Percentiles rank a stretch among this genome's conserved stretches.
phyloP scores from a whole-genome alignment of 2,888 invertebrate genomes.

The Neoaliturus tenellus region DNA sequence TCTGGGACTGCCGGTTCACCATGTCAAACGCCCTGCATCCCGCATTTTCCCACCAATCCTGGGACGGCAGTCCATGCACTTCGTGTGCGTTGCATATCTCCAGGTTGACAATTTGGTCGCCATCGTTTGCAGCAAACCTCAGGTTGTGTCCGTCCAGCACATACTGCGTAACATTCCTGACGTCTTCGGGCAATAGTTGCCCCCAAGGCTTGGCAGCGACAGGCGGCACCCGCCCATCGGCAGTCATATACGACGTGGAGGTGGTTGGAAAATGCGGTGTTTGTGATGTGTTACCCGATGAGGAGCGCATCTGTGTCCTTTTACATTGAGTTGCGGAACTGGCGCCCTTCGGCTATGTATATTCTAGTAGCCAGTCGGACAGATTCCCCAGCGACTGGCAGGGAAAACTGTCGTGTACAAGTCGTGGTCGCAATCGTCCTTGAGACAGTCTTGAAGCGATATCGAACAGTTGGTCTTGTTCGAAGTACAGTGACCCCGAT shows the following conservation, averaged over 20 bases:
- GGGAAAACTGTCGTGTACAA: too few species aligned
- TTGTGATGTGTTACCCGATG: neutral
- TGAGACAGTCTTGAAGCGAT: too few species aligned
- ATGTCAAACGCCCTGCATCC: neutral
- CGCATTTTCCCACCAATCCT: neutral
- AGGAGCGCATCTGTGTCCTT: too few species aligned
- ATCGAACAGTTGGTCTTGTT: too few species aligned
- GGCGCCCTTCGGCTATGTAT: too few species aligned
- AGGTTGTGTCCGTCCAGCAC: neutral
- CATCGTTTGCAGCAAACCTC: neutral
- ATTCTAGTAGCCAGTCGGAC: too few species aligned
- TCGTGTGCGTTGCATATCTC: neutral
- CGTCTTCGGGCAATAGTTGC: neutral
- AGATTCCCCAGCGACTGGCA: too few species aligned
- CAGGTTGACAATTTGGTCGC: neutral
- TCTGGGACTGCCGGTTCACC: neutral
- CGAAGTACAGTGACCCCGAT: too few species aligned
- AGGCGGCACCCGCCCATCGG: neutral
- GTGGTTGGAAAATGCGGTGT: neutral
- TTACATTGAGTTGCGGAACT: too few species aligned
- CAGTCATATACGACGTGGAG: conserved; percentile 3
- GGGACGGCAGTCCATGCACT: neutral
- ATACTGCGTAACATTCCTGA: neutral
- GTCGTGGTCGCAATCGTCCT: too few species aligned
- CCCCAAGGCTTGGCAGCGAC: neutral